phyloP scores from a whole-genome alignment of 2,888 invertebrate genomes.

The Drosophila paranaensis region DNA sequence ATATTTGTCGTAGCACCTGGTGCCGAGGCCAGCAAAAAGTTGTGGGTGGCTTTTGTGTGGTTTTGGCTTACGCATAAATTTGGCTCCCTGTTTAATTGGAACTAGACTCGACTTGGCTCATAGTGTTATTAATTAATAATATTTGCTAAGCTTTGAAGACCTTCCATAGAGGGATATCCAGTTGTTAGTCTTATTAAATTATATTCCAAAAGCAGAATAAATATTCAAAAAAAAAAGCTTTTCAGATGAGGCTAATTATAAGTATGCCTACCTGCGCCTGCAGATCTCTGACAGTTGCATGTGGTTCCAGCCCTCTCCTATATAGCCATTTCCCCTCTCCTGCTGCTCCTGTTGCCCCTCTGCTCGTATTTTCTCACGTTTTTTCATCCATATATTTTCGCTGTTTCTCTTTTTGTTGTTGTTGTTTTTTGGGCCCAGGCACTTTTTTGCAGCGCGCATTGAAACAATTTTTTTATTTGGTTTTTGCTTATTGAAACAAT shows the following conservation, averaged over 20 bases:
- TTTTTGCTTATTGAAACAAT: constrained; percentile 82
- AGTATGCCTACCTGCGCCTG: not conserved
- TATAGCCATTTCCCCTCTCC: not conserved
- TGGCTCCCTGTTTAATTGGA: constrained; percentile 31
- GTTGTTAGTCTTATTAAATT: no score
- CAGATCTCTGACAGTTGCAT: constrained; percentile 17
- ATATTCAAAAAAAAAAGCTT: not conserved
- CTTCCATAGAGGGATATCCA: not conserved
- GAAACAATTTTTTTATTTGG: constrained; percentile 42
- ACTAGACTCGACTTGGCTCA: not conserved
- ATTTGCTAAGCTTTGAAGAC: not conserved
- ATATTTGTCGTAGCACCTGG: constrained; percentile 46
- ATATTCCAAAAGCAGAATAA: no score
- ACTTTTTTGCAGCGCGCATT: constrained; percentile 52
- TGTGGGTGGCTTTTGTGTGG: constrained; percentile 38
- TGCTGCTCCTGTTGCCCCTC: not conserved
- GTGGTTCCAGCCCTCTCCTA: not conserved
- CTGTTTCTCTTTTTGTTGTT: constrained; percentile 40
- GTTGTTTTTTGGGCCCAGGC: constrained; percentile 45
- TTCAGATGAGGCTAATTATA: not conserved
- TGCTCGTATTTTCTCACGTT: constrained; percentile 37
- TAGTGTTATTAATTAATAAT: not conserved
- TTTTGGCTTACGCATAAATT: constrained; percentile 56
- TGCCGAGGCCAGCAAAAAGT: constrained; percentile 13
- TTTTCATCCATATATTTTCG: constrained; percentile 32